These are phyloP conservation scores for Elgonia sp. DNA, from an alignment of 2,888 invertebrate species.

Conservation along the genomic window DNA sequence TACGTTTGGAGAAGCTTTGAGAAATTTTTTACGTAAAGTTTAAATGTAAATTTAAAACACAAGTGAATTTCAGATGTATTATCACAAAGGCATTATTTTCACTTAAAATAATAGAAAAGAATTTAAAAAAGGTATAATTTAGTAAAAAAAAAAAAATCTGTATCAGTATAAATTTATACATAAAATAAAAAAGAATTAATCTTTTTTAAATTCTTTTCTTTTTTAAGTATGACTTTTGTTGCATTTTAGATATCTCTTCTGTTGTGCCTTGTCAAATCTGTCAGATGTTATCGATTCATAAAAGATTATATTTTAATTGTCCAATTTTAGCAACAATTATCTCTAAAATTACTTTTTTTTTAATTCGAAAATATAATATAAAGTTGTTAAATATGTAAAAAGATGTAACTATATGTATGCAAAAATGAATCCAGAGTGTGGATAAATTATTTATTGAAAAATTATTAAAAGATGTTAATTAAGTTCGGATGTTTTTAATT, in stretches of 20 bases:
- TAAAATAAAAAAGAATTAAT: background rate
- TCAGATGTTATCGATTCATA: constrained; percentile 27
- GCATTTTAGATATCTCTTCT: constrained; percentile 32
- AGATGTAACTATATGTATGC: no score
- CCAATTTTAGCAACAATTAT: no score
- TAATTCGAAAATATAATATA: background rate
- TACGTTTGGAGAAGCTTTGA: no score
- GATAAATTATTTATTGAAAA: no score
- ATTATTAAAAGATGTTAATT: no score
- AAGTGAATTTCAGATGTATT: background rate
- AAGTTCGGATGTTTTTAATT: no score
- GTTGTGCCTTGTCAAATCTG: constrained; percentile 61
- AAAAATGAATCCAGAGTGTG: no score
- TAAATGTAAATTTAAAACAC: no score
- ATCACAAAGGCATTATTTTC: constrained; percentile 10
- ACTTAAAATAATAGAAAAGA: background rate
- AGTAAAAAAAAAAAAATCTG: background rate
- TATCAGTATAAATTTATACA: background rate
- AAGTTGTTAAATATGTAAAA: no score
- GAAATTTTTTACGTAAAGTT: no score
- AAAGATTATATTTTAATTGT: no score
- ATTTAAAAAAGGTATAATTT: constrained; percentile 5
- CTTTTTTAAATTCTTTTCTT: constrained; percentile 3
- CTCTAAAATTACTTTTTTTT: no score
- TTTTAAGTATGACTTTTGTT: background rate